Evolutionary conservation across 2,888 invertebrate genomes (phyloP), one percentile per base, ranked within the genome.

Genomic region (Frankliniella intonsa): DNA sequence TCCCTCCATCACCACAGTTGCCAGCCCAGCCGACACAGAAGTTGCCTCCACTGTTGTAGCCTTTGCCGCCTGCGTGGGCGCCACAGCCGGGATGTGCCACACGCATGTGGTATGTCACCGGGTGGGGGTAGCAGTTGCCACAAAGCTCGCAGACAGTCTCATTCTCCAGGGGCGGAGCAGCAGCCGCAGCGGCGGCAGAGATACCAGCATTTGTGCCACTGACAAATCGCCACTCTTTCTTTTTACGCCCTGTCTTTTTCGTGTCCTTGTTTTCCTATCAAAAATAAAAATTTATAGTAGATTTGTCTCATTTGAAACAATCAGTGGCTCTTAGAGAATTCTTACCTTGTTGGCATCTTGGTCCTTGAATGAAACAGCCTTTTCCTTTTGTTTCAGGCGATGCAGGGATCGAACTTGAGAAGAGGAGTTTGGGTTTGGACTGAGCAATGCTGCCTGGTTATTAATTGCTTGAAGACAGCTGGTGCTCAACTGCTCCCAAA

Each of bases 31-130:
- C 96, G 79, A 94, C 92, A 86, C 94, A 94, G 88, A 95, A 97
- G 85, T 92, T 92, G 2, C 98, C 98, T 50, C 93, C 92, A 83
- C 96, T 95, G 88, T 97, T 97, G 89, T 97, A 98, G 0, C 98
- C 98, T 87, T 94, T 94, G 0, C 95, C 95, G 49, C 93, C 92
- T 9, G 96, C 94, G 83, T 94, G 92, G 84, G 93, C 92, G 0
- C 96, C 96, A 88, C 98, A 98, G 0, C 98, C 98, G 0, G 95
- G 94, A 89, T 98, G 98, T 76, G 92, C 90, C 87, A 93, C 92
- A 55, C 95, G 91, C 96, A 98, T 96, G 88, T 98, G 98, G 85
- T 95, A 94, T 0, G 96, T 96, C 0, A 98, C 92, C 0, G 97
- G 97, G 84, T 92, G 92, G 0, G 93, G 91, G 85, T 93, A 93